Evolutionary conservation across 2,797 vertebrate species (phyloP), one percentile per base, ranked within the genome.

Genomic region (Sebastes reedi): DNA sequence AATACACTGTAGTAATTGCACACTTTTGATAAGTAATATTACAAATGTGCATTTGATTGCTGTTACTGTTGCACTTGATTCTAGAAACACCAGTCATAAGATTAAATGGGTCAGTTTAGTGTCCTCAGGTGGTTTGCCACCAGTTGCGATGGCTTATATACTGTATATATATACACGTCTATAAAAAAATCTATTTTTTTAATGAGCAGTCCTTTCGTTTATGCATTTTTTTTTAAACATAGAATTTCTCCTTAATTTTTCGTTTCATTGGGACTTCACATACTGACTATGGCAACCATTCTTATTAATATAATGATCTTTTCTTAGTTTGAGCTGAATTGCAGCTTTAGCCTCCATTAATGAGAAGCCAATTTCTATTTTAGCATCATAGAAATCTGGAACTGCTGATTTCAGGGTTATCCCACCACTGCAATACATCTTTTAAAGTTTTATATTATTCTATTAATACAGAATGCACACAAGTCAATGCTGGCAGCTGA

Each of bases 271-370:
- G 4, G 59, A 58, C 10, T 65, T 75, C 8, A 32, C 1, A 78
- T 14, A 39, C 36, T 39, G 36, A 39, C 36, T 14, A 14, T 39
- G 36, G 36, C 36, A 39, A 39, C 13, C 36, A 39, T 16, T 42
- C 6, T 42, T 42, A 16, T 42, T 42, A 42, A 42, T 16, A 42
- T 16, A 16, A 42, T 42, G 39, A 79, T 42, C 4, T 68, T 67
- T 71, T 79, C 30, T 79, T 55, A 5, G 70, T 69, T 82, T 73
- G 13, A 79, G 55, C 58, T 72, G 76, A 84, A 56, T 46, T 34
- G 52, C 73, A 78, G 75, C 62, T 75, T 76, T 54, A 58, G 32
- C 25, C 69, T 77, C 30, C n/a, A 27, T 74, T 82, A 86, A 86
- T 70, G 11, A 84, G 62, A 22, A 12, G 62, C 36, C 27, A 8